phyloP scores from a whole-genome alignment of 2,797 vertebrate genomes.

The Cuniculus paca region DNA sequence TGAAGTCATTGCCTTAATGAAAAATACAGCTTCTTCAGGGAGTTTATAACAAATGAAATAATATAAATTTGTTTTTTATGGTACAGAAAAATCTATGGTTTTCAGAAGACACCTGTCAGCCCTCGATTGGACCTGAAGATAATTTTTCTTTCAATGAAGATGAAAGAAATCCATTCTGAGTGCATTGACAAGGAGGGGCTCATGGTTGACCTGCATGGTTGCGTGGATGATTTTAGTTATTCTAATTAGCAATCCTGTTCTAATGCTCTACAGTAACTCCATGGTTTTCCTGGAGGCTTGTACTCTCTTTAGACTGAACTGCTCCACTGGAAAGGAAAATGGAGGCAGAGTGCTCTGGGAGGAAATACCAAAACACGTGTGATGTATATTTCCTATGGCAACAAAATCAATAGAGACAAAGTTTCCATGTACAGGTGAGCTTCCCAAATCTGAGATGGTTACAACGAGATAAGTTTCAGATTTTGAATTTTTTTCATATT shows the following conservation, averaged over 20 bases:
- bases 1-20: background rate
- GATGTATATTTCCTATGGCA: background rate
- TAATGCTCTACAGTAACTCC: background rate
- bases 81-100: background rate
- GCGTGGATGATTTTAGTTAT: background rate
- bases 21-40: conserved; percentile 39
- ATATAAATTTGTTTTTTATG: background rate
- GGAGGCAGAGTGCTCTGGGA: background rate
- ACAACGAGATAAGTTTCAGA: background rate
- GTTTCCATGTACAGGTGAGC: background rate
- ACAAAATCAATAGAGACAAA: background rate
- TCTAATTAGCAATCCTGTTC: background rate
- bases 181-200: background rate
- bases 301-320: background rate
- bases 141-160: background rate
- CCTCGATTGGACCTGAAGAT: background rate
- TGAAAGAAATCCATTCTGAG: background rate
- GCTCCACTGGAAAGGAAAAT: background rate
- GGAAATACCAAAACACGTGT: background rate
- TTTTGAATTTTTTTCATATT: background rate
- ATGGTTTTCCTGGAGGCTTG: background rate
- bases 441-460: background rate
- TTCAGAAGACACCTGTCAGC: conserved; percentile 32
- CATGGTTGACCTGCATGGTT: background rate
- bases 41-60: conserved; percentile 46